Evolutionary conservation across 2,113 vertebrate species (phyloP), one percentile per base, ranked within the genome.

Genomic region (Hypanus sabinus): DNA sequence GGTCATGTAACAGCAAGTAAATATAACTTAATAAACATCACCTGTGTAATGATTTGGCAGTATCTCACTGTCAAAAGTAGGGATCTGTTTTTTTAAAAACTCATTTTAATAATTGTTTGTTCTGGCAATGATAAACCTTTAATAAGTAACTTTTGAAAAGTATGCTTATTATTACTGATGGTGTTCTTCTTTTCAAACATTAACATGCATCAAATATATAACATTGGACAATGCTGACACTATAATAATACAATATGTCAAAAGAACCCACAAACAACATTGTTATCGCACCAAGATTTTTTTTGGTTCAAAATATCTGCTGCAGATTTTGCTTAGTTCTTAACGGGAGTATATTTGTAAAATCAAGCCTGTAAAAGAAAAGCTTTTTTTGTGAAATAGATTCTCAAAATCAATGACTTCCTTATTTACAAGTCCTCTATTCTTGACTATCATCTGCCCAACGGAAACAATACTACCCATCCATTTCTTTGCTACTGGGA

Each of bases 141-240:
- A 73, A 46, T 73, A 92, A 92, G 27, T 87, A 93, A 22, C 36
- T 14, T 14, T 30, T 73, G 36, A 73, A 55, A 93, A 93, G 73
- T 93, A 46, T 55, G 46, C 18, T 55, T 87, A 55, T 24, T 57
- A 93, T 14, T 73, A 24, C 70, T 27, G 20, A 73, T 73, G 55
- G 22, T 24, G 68, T 8, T 73, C 24, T 30, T 75, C 70, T 73
- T 73, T 30, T 68, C 91, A 93, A 75, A 27, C 24, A 30, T 93
- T 93, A 36, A 27, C 68, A 93, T 93, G 70, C 70, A 93, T 93
- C 38, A 93, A 38, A 92, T 71, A 38, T 71, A 92, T 33, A 70
- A 20, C 65, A 92, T 46, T 22, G 16, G 38, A 93, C 36, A 75
- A 73, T 68, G 65, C 60, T 90, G 30, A 0, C 18, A 90, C 18